phyloP scores from a whole-genome alignment of 2,797 vertebrate species.

The Astyanax mexicanus region DNA sequence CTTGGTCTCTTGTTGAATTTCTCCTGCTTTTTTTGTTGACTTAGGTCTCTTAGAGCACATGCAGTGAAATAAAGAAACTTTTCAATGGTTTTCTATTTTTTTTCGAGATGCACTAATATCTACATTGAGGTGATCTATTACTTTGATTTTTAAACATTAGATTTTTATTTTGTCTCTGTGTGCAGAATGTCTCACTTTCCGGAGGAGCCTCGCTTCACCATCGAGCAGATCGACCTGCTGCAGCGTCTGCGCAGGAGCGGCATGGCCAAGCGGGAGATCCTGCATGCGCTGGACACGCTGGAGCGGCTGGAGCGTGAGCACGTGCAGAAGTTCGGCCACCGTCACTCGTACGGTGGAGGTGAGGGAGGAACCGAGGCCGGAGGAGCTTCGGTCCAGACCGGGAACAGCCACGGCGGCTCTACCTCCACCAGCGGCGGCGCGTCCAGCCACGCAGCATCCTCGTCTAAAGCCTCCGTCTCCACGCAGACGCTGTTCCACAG shows the following conservation, averaged over 20 bases:
- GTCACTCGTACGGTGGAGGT: slow-evolving; percentile 75
- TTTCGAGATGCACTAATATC: too few species aligned
- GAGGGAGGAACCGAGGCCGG: slow-evolving; percentile 60
- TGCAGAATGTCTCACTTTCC: slow-evolving; percentile 95
- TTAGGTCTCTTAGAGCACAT: too few species aligned
- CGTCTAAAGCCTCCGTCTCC: slow-evolving; percentile 87
- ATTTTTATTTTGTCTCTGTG: slow-evolving; percentile 19
- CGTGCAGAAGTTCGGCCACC: slow-evolving; percentile 87
- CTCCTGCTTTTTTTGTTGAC: too few species aligned
- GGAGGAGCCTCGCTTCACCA: slow-evolving; percentile 98
- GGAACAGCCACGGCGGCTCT: slow-evolving; percentile 45
- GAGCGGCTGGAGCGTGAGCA: slow-evolving; percentile 94
- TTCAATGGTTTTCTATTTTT: too few species aligned
- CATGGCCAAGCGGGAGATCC: slow-evolving; percentile 93
- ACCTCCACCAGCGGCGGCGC: slow-evolving; percentile 46
- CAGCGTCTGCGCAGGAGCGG: slow-evolving; percentile 94
- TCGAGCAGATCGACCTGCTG: slow-evolving; percentile 98
- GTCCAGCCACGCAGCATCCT: slow-evolving; percentile 51
- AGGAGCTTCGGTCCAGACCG: slow-evolving; percentile 48
- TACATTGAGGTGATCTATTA: too few species aligned
- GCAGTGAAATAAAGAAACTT: too few species aligned
- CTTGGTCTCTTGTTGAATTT: too few species aligned
- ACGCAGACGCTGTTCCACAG: slow-evolving; percentile 91
- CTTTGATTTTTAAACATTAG: too few species aligned
- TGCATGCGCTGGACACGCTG: slow-evolving; percentile 94